Base-by-base conservation (phyloP, 1,140 invertebrate species). In the Fopius arisanus region DNA sequence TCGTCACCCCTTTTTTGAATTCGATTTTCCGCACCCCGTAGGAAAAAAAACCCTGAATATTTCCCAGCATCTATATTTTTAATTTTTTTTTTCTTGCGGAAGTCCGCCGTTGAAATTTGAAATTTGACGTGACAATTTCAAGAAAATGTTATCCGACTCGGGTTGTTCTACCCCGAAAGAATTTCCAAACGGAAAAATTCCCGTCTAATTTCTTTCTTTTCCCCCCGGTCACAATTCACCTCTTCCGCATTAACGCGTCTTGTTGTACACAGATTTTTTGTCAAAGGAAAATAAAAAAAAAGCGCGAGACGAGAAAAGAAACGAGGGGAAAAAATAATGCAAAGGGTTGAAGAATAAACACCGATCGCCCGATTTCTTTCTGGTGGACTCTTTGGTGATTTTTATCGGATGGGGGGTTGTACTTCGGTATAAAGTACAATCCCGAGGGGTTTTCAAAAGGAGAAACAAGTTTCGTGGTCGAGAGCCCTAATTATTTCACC, bases 401-500 rank as follows among this genome's bases (percentile, higher is more conserved):
- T 62, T 62, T 62, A 62, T 62, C 54, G 26, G 26, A 10, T 28
- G 26, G 26, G 54, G 54, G 23, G 54, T 14, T 23, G 26, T 23
- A 62, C 26, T 21, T 59, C 26, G 19, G 26, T 26, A 26, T 7
- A 21, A 26, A 26, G 54, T 28, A 62, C 12, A 37, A 37, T 10
- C 33, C 9, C 2, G 33, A 37, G 33, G 33, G 33, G 7, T 28
- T 26, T 62, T 62, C 26, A 23, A 62, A 26, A 54, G 6, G 48
- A 54, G 23, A 28, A 62, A 62, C 54, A 62, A 62, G 54, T 62
- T 62, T 62, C 3, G 54, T 62, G 54, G 54, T 62, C 3, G 54
- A 62, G 54, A 62, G 23, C 54, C 54, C 54, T 62, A 62, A 62
- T 62, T 62, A 62, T 62, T 62, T 19, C 28, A 12, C 0, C 26